A percentile compares a stretch with the other conserved stretches of the same genome.
phyloP scores from a whole-genome alignment of 2,888 invertebrate genomes.

The Polydesmus complanatus region DNA sequence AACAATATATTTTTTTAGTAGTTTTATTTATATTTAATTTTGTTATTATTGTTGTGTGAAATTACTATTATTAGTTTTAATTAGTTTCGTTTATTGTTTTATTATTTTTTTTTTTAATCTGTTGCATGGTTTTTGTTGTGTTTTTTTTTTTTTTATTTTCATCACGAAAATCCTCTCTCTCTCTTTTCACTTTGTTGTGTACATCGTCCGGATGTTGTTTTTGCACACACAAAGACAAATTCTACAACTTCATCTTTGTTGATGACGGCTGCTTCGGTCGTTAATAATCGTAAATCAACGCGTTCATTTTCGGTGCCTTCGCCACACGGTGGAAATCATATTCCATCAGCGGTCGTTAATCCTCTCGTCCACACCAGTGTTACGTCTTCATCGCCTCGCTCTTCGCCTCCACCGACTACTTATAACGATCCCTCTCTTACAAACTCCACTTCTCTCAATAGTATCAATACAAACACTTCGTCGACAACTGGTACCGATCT shows the following conservation, averaged over 20 bases:
- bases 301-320: conserved; percentile 19
- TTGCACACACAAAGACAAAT: not conserved
- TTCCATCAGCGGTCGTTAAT: conserved; percentile 13
- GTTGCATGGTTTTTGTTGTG: not conserved
- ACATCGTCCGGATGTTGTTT: no score
- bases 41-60: no score
- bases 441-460: not conserved
- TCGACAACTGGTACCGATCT: not conserved
- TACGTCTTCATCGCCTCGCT: not conserved
- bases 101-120: not conserved
- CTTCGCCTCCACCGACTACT: not conserved
- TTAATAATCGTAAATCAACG: conserved; percentile 16
- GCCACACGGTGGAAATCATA: conserved; percentile 14
- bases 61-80: no score
- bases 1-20: no score
- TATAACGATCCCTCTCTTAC: no score
- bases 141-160: not conserved
- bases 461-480: not conserved
- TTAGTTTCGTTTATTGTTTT: no score
- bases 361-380: conserved; percentile 6
- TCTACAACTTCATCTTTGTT: not conserved
- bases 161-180: not conserved
- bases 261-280: not conserved
- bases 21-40: no score
- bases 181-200: not conserved